Base-by-base conservation (phyloP, 2,113 vertebrate genomes). In the Lagopus muta region DNA sequence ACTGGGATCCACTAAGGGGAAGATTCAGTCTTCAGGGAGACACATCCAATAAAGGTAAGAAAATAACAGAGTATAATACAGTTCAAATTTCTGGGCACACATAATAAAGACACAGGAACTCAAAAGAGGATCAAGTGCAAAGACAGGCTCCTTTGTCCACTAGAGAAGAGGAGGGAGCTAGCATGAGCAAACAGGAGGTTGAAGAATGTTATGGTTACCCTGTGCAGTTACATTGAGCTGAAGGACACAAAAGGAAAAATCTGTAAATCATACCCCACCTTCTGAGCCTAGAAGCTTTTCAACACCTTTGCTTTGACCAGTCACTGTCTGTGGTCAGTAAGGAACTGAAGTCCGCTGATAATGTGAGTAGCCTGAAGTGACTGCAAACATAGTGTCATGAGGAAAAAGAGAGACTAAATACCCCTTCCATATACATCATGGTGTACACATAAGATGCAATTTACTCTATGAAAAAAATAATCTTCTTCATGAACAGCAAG, bases 381-480 rank as follows among this genome's bases (percentile, higher is more conserved):
- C 4, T 0, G 0, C 34, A 85, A 32, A 32, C 34, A 80, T 24
- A 87, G 47, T 8, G 2, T 8, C 9, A 27, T 18, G 42, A 7
- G 32, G 47, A 0, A 1, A 71, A 7, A n/a, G 50, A 0, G 1
- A 67, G 43, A 62, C 50, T 25, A 58, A 80, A 75, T 21, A 32
- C 9, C 8, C 22, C 20, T 80, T 74, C 71, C 17, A 42, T 28
- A 17, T 18, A 77, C 3, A 36, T 47, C 28, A 17, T n/a, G 16
- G 24, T n/a, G 22, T 13, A 79, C n/a, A 55, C 13, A 54, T 34
- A 79, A 90, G 21, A 30, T 70, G 52, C n/a, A 65, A 64, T 34
- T 87, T 70, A 55, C 17, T 79, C 38, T 80, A 32, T 25, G 45
- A 85, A 60, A 86, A 87, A 94, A 82, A 21, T 60, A 94, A 45